Evolutionary conservation across 2,797 vertebrate genomes (phyloP).

Genomic region (Cirrhinus mrigala): DNA sequence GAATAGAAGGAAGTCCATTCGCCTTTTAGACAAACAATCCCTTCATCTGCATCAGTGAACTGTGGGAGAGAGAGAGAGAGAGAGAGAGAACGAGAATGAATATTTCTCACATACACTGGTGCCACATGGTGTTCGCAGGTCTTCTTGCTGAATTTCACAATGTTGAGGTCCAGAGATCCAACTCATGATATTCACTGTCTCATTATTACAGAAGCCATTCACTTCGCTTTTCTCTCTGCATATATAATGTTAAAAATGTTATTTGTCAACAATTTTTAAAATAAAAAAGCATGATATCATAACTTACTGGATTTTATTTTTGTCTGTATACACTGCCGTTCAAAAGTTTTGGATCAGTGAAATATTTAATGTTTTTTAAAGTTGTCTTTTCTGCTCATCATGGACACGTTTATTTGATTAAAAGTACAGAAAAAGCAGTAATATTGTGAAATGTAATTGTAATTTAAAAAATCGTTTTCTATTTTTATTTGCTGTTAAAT

Average conservation of each 20-base stretch:
- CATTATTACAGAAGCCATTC: constrained; percentile 25
- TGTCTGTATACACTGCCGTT: no score
- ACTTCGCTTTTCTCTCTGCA: background rate
- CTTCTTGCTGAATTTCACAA: constrained; percentile 26
- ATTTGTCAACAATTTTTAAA: background rate
- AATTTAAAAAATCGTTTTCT: no score
- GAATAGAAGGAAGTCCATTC: constrained; percentile 96
- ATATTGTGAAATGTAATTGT: no score
- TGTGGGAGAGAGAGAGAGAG: constrained; percentile 13
- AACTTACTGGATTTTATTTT: background rate
- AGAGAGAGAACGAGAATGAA: constrained; percentile 30
- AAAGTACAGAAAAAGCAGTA: no score
- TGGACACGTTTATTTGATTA: no score
- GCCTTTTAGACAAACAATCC: constrained; percentile 88
- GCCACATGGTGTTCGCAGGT: constrained; percentile 42
- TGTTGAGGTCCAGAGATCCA: constrained; percentile 10
- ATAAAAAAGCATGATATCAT: background rate
- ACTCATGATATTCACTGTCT: constrained; percentile 27
- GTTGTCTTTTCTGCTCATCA: no score
- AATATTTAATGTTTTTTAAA: no score
- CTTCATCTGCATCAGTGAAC: constrained; percentile 59
- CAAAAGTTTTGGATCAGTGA: no score
- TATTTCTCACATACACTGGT: constrained; percentile 48
- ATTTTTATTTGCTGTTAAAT: no score
- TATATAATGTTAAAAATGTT: background rate